phyloP scores from a whole-genome alignment of 2,888 invertebrate genomes.

The Trilocha varians region DNA sequence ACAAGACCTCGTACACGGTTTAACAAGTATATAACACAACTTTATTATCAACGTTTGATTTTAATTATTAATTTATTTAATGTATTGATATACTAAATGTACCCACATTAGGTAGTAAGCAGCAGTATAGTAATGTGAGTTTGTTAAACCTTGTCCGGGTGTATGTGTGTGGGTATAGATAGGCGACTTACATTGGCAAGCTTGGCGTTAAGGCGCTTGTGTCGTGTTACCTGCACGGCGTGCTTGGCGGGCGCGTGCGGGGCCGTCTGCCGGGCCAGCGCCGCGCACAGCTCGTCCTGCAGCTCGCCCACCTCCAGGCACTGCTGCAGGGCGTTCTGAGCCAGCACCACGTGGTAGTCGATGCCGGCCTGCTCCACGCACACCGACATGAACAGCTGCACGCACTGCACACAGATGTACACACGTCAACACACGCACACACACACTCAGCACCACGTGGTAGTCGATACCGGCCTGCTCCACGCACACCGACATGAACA shows the following conservation, averaged over 20 bases:
- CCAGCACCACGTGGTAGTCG: slow-evolving; percentile 97
- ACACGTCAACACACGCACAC: too few species aligned
- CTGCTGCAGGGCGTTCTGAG: slow-evolving; percentile 95
- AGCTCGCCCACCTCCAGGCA: slow-evolving; percentile 88
- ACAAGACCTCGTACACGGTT: too few species aligned
- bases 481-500: too few species aligned
- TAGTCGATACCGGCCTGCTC: too few species aligned
- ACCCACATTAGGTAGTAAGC: too few species aligned
- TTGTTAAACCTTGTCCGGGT: too few species aligned
- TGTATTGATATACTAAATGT: too few species aligned
- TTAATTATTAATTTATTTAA: too few species aligned
- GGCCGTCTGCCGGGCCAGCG: slow-evolving; percentile 93
- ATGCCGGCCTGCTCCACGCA: slow-evolving; percentile 96
- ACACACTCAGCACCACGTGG: too few species aligned
- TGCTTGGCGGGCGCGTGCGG: slow-evolving; percentile 86
- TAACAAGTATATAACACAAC: too few species aligned
- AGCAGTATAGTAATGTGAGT: too few species aligned
- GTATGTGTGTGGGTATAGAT: neutral
- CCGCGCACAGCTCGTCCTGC: slow-evolving; percentile 94
- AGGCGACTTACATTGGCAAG: slow-evolving; percentile 60
- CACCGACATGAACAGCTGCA: slow-evolving; percentile 96
- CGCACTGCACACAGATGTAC: slow-evolving; percentile 77
- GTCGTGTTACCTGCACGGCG: slow-evolving; percentile 81
- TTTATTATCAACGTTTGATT: too few species aligned
- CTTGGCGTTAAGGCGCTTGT: slow-evolving; percentile 39